Evolutionary conservation across 2,888 invertebrate species (phyloP).

Genomic region (Antheraea yamamai): DNA sequence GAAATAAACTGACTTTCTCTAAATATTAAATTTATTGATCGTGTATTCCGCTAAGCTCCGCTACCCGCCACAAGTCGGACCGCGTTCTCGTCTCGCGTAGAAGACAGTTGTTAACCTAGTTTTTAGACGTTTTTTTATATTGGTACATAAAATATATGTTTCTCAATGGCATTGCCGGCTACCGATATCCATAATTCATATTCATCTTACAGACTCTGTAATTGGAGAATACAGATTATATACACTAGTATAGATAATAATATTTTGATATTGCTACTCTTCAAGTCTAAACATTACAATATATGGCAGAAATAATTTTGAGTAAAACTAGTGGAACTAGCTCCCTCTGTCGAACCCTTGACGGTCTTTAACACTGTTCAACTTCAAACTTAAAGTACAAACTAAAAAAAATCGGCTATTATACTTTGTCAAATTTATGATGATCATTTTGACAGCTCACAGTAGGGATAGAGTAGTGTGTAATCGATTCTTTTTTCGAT

Average conservation of each 20-base stretch:
- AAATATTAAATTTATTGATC: not conserved
- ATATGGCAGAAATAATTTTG: too few species aligned
- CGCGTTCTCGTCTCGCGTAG: slow-evolving; percentile 32
- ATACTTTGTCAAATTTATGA: too few species aligned
- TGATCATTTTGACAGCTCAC: too few species aligned
- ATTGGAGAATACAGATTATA: not conserved
- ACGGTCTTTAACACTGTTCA: too few species aligned
- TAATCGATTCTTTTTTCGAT: too few species aligned
- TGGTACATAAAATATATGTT: slow-evolving; percentile 35
- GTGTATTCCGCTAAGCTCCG: not conserved
- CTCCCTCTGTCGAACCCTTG: too few species aligned
- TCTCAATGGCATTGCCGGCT: slow-evolving; percentile 12
- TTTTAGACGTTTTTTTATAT: slow-evolving; percentile 38
- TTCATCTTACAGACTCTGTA: not conserved
- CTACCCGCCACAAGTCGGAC: slow-evolving; percentile 31
- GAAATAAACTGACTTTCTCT: too few species aligned
- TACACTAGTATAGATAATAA: not conserved
- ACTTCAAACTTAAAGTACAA: too few species aligned
- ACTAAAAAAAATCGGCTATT: too few species aligned
- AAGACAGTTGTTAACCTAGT: slow-evolving; percentile 45
- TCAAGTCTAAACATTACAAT: not conserved
- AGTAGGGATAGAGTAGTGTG: too few species aligned
- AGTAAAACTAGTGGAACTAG: too few species aligned
- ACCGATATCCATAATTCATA: slow-evolving; percentile 17
- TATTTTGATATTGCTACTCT: not conserved